phyloP scores from a whole-genome alignment of 2,113 vertebrate genomes.

The Nothoprocta perdicaria region DNA sequence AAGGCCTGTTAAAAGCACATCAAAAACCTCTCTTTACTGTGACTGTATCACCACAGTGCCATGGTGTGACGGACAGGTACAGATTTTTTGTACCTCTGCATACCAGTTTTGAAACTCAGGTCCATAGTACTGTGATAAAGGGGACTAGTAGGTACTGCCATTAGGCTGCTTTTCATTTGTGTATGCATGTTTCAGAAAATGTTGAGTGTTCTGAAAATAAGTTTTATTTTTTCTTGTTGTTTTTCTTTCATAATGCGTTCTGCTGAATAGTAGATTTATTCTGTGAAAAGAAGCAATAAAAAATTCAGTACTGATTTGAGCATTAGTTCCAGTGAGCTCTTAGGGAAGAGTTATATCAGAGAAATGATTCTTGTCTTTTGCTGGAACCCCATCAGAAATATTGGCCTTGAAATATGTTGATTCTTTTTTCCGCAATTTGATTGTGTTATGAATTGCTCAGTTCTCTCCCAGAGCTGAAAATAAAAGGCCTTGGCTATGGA shows the following conservation, averaged over 20 bases:
- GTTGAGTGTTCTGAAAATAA: background rate
- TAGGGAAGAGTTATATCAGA: background rate
- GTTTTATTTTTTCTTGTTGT: too few species aligned
- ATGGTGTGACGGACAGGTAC: background rate
- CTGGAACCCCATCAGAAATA: background rate
- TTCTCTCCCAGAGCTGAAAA: background rate
- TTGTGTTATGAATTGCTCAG: background rate
- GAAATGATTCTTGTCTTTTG: background rate
- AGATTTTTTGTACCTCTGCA: background rate
- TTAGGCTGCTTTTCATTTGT: background rate
- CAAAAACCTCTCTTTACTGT: background rate
- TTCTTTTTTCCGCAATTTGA: background rate
- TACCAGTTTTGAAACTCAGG: background rate
- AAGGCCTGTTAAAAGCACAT: background rate
- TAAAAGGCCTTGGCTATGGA: background rate
- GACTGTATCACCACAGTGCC: background rate
- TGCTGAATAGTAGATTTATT: background rate
- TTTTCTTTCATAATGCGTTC: background rate
- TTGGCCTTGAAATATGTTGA: background rate
- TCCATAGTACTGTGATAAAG: background rate
- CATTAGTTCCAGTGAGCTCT: background rate
- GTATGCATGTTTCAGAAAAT: background rate
- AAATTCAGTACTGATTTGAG: background rate
- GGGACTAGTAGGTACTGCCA: background rate
- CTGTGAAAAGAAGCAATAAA: background rate